phyloP scores from a whole-genome alignment of 2,797 vertebrate genomes.

The Esox masquinongy region DNA sequence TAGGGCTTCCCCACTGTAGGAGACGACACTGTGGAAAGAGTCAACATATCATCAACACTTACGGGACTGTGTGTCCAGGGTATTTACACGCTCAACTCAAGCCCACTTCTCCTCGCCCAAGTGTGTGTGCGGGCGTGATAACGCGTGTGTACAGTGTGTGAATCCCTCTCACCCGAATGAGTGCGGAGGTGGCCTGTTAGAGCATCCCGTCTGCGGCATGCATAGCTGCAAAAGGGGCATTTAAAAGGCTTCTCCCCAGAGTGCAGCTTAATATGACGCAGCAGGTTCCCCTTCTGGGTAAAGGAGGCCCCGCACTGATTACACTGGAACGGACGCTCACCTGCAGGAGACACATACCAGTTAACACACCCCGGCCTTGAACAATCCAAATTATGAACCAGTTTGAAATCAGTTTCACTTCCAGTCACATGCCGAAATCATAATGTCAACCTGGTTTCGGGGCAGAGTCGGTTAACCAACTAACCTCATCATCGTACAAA shows the following conservation, averaged over 20 bases:
- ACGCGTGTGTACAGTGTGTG: not conserved
- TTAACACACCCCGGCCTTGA: slow-evolving; percentile 24
- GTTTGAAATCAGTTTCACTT: slow-evolving; percentile 1
- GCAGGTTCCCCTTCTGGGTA: slow-evolving; percentile 95
- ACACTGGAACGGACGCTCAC: slow-evolving; percentile 95
- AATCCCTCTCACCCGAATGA: slow-evolving; percentile 84
- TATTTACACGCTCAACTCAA: not conserved
- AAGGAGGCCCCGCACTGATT: slow-evolving; percentile 98
- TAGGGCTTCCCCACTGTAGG: slow-evolving; percentile 95
- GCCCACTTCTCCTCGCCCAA: not conserved
- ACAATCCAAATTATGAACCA: slow-evolving; percentile 8
- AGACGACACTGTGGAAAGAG: slow-evolving; percentile 83
- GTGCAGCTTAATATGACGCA: slow-evolving; percentile 98
- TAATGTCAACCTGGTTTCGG: not conserved
- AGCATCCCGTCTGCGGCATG: slow-evolving; percentile 91
- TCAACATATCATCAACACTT: slow-evolving; percentile 5
- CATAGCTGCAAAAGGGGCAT: slow-evolving; percentile 96
- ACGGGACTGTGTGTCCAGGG: not conserved
- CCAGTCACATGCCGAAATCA: not conserved
- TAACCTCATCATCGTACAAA: slow-evolving; percentile 4
- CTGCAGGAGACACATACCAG: slow-evolving; percentile 66
- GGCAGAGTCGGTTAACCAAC: slow-evolving; percentile 8
- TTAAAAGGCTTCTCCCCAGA: slow-evolving; percentile 98
- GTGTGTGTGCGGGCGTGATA: not conserved
- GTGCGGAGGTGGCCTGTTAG: slow-evolving; percentile 95